phyloP scores from a whole-genome alignment of 2,888 invertebrate genomes.

The Plagiodera versicolora region DNA sequence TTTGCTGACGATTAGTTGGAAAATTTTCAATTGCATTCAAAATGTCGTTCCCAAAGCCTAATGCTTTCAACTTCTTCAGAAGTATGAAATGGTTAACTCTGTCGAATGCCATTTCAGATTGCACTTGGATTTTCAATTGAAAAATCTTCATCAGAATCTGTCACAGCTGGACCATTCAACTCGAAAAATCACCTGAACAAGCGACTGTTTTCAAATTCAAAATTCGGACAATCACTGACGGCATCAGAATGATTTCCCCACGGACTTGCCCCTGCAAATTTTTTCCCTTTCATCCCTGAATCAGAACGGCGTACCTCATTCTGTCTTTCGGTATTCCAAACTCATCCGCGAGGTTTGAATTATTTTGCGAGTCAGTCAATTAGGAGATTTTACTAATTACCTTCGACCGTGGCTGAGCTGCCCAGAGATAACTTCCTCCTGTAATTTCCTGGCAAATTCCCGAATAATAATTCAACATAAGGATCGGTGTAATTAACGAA shows the following conservation, averaged over 20 bases:
- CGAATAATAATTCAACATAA: slow-evolving; percentile 26
- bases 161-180: too few species aligned
- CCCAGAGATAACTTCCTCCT: slow-evolving; percentile 27
- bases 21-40: too few species aligned
- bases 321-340: background rate
- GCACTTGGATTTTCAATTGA: too few species aligned
- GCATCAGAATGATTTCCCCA: background rate
- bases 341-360: slow-evolving; percentile 21
- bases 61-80: too few species aligned
- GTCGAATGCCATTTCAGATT: too few species aligned
- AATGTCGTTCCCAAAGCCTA: too few species aligned
- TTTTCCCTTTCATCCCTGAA: background rate
- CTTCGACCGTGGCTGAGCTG: slow-evolving; percentile 24
- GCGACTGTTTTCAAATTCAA: too few species aligned
- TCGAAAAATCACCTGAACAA: too few species aligned
- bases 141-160: too few species aligned
- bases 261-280: background rate
- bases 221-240: background rate
- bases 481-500: slow-evolving; percentile 21
- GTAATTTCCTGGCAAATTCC: slow-evolving; percentile 23
- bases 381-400: slow-evolving; percentile 29
- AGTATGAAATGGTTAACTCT: too few species aligned
- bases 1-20: too few species aligned
- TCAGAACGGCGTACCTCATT: slow-evolving; percentile 10
- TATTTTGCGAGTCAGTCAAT: slow-evolving; percentile 27